These are phyloP conservation scores for Dendroctonus valens DNA, from an alignment of 1,140 invertebrate genomes.

Conservation along the genomic window DNA sequence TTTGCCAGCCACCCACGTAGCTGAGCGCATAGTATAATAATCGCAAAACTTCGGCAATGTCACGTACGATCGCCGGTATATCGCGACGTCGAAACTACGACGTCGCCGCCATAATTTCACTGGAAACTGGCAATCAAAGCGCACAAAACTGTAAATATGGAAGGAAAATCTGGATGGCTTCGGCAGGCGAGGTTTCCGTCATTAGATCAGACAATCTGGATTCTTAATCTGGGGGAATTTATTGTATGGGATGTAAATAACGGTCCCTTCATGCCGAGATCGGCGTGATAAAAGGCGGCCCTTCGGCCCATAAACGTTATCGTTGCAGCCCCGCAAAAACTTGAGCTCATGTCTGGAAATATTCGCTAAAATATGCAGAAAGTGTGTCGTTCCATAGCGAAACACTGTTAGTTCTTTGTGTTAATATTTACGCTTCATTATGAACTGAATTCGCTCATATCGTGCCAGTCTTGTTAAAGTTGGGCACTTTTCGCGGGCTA, in stretches of 20 bases:
- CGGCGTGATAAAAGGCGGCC: constrained; percentile 24
- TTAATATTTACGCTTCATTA: constrained; percentile 47
- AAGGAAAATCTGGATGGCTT: constrained; percentile 9
- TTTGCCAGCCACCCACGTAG: constrained; percentile 12
- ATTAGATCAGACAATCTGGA: background rate
- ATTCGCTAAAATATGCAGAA: constrained; percentile 38
- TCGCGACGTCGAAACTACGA: constrained; percentile 27
- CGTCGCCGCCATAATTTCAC: constrained; percentile 30
- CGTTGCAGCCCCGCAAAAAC: constrained; percentile 21
- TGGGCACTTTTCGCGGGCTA: constrained; percentile 24
- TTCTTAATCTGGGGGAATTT: background rate
- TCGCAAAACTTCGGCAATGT: constrained; percentile 31
- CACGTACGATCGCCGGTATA: constrained; percentile 34
- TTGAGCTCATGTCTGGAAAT: constrained; percentile 26
- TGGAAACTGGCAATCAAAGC: constrained; percentile 26
- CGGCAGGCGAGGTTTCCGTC: background rate
- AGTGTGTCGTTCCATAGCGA: constrained; percentile 33
- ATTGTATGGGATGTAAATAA: constrained; percentile 2
- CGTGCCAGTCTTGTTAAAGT: constrained; percentile 32
- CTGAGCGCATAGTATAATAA: constrained; percentile 26
- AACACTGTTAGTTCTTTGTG: constrained; percentile 40
- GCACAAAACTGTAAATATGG: constrained; percentile 23
- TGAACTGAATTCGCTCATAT: constrained; percentile 28
- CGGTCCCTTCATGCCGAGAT: constrained; percentile 18
- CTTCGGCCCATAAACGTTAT: constrained; percentile 20